Base-by-base conservation (phyloP, 2,113 vertebrate genomes). In the Australoheros scitulus region DNA sequence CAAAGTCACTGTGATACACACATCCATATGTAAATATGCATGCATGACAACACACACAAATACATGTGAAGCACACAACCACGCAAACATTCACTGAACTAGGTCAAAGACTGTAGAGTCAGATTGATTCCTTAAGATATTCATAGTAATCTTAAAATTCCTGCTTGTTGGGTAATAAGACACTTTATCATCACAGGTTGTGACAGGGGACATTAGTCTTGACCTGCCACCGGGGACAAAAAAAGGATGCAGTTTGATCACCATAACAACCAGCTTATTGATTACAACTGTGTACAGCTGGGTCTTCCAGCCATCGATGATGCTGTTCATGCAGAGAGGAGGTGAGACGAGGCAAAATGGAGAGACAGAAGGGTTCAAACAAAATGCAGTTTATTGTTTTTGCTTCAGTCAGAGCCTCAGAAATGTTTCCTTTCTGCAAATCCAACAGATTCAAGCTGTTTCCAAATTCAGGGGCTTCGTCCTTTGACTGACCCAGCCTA, bases 161-260 rank as follows among this genome's bases (percentile, higher is more conserved):
- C 90, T 93, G 88, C 87, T 72, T 88, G 90, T 89, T 86, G 82
- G 92, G 77, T 92, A 93, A 94, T 90, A 93, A 91, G 89, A 92
- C 84, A 87, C 88, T 92, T 91, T 79, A 92, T 93, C 88, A 91
- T 91, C 89, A 90, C 90, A 77, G 61, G 34, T 38, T 17, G 41
- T 86, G 91, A 92, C 90, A 90, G 77, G 85, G 76, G 14, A 61
- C 90, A 91, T 93, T 92, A 90, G 79, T 92, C 91, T 85, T 61
- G 87, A 92, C 84, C 78, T 92, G 87, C 83, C 88, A 90, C 79
- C 22, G 77, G 85, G 57, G 55, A 58, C 43, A 79, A 61, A 38
- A 43, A 61, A 56, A 78, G 75, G 85, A 84, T 90, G 88, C 86
- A 80, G 84, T 86, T 88, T 89, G 91, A 92, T 92, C 88, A 70